Percentiles rank a stretch among this genome's conserved stretches.
phyloP scores from a whole-genome alignment of 2,888 invertebrate species.

The Epinotia ramella region DNA sequence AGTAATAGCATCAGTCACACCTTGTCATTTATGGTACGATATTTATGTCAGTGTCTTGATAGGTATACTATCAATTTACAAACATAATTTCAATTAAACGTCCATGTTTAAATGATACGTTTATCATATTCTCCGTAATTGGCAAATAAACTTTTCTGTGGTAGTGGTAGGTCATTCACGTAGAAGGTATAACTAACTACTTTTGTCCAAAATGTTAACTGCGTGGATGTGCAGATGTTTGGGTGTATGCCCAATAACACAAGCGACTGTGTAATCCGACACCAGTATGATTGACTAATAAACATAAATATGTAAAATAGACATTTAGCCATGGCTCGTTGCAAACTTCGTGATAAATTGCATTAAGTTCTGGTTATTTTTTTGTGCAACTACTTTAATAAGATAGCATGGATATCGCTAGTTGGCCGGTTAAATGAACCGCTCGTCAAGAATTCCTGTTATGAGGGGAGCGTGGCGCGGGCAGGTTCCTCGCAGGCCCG shows the following conservation, averaged over 20 bases:
- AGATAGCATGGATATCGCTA: conserved; percentile 53
- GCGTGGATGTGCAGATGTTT: background rate
- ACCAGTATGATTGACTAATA: conserved; percentile 33
- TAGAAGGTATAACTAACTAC: background rate
- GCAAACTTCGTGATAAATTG: conserved; percentile 33
- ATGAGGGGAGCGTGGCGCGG: conserved; percentile 65
- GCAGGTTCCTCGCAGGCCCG: conserved; percentile 49
- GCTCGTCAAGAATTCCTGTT: conserved; percentile 65
- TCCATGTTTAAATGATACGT: background rate
- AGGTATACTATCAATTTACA: too few relatives aligned
- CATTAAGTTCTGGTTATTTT: conserved; percentile 39
- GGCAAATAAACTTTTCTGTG: background rate
- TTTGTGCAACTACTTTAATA: conserved; percentile 51
- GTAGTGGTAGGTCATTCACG: background rate
- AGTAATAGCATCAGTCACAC: too few relatives aligned
- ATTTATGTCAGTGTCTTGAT: too few relatives aligned
- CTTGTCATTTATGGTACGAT: too few relatives aligned
- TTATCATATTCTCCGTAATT: background rate
- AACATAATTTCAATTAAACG: too few relatives aligned
- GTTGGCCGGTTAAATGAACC: conserved; percentile 57
- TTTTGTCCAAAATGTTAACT: background rate
- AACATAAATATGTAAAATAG: conserved; percentile 38
- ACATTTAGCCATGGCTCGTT: conserved; percentile 21
- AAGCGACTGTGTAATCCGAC: conserved; percentile 32
- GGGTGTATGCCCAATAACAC: conserved; percentile 3